A percentile compares a stretch with the other conserved stretches of the same genome.
Conservation (phyloP, 1,140 invertebrate species). For the Lepidurus couesii region DNA sequence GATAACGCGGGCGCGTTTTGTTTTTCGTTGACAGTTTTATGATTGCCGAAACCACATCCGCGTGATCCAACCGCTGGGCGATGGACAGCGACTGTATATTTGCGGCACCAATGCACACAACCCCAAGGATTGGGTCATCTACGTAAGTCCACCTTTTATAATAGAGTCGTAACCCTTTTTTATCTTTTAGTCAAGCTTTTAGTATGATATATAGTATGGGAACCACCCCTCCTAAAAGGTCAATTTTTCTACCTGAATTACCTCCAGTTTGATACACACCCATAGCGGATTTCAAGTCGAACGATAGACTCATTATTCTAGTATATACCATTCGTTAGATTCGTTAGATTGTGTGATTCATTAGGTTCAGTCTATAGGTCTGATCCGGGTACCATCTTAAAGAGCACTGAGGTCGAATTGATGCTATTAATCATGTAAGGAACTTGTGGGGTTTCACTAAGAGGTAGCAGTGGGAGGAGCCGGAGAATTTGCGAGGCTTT, state of each 20-base stretch:
- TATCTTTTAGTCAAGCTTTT: neutral
- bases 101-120: constrained; percentile 88
- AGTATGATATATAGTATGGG: neutral
- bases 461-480: neutral
- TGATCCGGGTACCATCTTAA: no score
- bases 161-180: constrained; percentile 15
- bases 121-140: constrained; percentile 84
- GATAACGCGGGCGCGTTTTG: constrained; percentile 23
- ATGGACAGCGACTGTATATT: constrained; percentile 75
- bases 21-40: constrained; percentile 62
- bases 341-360: no score
- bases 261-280: no score
- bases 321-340: no score
- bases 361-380: no score
- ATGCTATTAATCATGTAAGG: constrained; percentile 4
- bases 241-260: neutral
- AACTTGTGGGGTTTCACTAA: neutral
- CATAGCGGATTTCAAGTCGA: no score
- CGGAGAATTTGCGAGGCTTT: neutral
- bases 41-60: constrained; percentile 86
- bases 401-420: neutral
- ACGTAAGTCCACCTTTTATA: constrained; percentile 61
- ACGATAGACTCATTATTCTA: no score
- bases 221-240: neutral
- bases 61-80: constrained; percentile 81